A percentile compares a stretch with the other conserved stretches of the same genome.
Evolutionary conservation across 1,140 invertebrate genomes (phyloP).

Genomic region (Goniozus legneri): DNA sequence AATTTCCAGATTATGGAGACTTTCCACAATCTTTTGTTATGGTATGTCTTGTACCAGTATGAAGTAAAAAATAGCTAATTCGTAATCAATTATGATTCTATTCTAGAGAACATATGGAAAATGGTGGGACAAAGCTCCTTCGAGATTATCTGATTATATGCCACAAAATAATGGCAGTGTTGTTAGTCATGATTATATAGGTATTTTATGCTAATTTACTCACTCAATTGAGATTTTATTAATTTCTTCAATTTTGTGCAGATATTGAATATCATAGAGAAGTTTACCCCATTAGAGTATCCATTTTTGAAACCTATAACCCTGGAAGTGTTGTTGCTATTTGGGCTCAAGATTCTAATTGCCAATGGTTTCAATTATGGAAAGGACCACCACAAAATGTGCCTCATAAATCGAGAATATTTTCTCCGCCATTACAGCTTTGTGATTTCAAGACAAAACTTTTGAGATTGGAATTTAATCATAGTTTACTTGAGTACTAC

Average conservation of each 20-base stretch:
- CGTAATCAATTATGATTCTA: no score
- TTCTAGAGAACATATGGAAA: constrained; percentile 81
- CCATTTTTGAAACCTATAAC: constrained; percentile 86
- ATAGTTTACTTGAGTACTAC: constrained; percentile 76
- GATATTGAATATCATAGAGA: constrained; percentile 71
- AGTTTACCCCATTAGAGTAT: constrained; percentile 73
- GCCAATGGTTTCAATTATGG: constrained; percentile 75
- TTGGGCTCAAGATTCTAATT: constrained; percentile 63
- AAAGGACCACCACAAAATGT: constrained; percentile 65
- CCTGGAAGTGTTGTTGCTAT: constrained; percentile 82
- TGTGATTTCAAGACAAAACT: constrained; percentile 50
- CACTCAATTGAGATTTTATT: constrained; percentile 5
- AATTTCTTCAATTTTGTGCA: constrained; percentile 40
- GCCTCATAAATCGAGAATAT: constrained; percentile 66
- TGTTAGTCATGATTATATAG: constrained; percentile 81
- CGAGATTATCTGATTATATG: constrained; percentile 67
- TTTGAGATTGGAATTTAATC: constrained; percentile 76
- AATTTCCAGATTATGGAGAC: constrained; percentile 86
- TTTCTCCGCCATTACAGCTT: constrained; percentile 64
- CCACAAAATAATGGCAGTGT: constrained; percentile 67
- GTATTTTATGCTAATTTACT: constrained; percentile 47
- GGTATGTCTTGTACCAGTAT: constrained; percentile 68
- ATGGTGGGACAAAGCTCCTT: constrained; percentile 83
- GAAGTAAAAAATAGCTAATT: no score
- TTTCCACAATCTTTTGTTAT: constrained; percentile 86